Evolutionary conservation across 2,113 vertebrate genomes (phyloP), one percentile per base, ranked within the genome.

Genomic region (Lepisosteus oculatus): DNA sequence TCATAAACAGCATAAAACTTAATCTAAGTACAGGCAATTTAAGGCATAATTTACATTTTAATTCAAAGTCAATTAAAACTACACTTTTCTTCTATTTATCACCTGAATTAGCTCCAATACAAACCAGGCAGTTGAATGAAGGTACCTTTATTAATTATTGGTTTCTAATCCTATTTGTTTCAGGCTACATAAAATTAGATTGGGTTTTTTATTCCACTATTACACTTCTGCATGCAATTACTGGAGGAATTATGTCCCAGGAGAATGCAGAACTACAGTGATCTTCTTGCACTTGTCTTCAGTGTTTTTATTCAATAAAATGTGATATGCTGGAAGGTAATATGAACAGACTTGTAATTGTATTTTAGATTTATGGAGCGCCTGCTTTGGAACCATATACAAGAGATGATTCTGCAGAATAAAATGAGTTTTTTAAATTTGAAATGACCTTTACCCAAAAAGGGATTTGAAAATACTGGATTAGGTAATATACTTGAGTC

Each of bases 381-480:
- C 54, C 51, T 69, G 45, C 67, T 29, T 43, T 42, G 9, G 29
- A 56, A 12, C 61, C 43, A 44, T 70, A 14, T 13, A 65, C 42
- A 29, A 65, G 9, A 65, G 29, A n/a, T 11, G 6, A 29, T 8
- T 9, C 42, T 4, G 62, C 44, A 3, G 55, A 41, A 67, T 74
- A 78, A 77, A 78, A 72, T 8, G 77, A 70, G 47, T 57, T 54
- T 47, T 59, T 14, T 44, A 70, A 56, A 56, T 13, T 8, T 71
- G 12, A 67, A 77, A 63, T 72, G 12, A 44, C 57, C 44, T 74
- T 55, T 1, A 14, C 29, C n/a, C 29, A 42, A 29, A 9, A 29
- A 41, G 65, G 66, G 71, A 81, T 75, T 77, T 75, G 69, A 56
- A 76, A 68, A 67, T 69, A 70, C 80, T 77, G 70, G 65, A 73